A percentile compares a stretch with the other conserved stretches of the same genome.
These are phyloP conservation scores for Sturnira hondurensis DNA, from an alignment of 2,113 vertebrate genomes.

Conservation along the genomic window DNA sequence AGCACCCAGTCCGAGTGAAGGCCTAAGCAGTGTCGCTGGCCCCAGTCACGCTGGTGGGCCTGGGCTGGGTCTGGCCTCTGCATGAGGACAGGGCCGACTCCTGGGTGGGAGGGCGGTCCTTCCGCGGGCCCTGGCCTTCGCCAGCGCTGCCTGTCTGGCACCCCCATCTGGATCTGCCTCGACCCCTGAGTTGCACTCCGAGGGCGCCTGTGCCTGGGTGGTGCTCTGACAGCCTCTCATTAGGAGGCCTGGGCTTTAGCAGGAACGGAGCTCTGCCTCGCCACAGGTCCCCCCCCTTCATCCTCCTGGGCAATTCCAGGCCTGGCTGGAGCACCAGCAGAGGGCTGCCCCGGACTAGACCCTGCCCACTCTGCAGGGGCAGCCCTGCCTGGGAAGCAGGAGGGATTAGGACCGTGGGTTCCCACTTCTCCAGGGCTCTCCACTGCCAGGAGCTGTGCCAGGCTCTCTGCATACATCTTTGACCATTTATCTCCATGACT, in stretches of 20 bases:
- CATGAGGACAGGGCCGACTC: neutral
- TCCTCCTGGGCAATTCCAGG: neutral
- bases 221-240: neutral
- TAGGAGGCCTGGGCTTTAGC: neutral
- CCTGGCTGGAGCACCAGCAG: neutral
- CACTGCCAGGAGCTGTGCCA: accelerated
- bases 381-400: neutral
- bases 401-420: neutral
- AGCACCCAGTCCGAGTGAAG: neutral
- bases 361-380: neutral
- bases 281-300: no score
- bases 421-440: neutral
- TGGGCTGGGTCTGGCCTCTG: neutral
- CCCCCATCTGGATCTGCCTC: neutral
- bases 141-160: neutral
- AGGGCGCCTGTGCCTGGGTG: no score
- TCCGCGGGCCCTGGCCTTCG: neutral
- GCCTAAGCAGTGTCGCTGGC: neutral
- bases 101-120: accelerated
- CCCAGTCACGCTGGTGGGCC: neutral
- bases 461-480: neutral
- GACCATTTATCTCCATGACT: accelerated
- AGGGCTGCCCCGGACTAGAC: neutral
- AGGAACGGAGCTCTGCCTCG: neutral
- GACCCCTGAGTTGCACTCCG: neutral